These are phyloP conservation scores for Chrysolina americana DNA, from an alignment of 2,888 invertebrate genomes.

Conservation along the genomic window DNA sequence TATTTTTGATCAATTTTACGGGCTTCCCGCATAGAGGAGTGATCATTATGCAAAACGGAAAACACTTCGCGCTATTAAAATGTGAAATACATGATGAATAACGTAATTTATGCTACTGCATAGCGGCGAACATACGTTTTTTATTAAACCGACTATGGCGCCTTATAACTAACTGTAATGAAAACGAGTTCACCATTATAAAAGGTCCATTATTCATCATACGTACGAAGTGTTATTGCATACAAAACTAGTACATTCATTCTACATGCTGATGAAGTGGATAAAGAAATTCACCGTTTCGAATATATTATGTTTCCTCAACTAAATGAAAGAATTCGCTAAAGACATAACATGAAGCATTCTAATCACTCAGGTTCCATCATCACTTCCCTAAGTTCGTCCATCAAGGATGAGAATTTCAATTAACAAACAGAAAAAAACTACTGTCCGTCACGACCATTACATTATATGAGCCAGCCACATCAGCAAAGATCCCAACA, in stretches of 20 bases:
- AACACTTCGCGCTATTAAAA: slow-evolving; percentile 27
- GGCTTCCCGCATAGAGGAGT: slow-evolving; percentile 7
- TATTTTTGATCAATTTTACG: background rate
- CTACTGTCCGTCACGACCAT: no score
- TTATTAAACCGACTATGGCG: slow-evolving; percentile 1
- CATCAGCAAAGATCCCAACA: no score
- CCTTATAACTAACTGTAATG: slow-evolving; percentile 5
- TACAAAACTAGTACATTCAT: background rate
- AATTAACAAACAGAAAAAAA: no score
- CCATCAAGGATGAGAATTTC: no score
- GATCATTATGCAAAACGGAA: slow-evolving; percentile 15
- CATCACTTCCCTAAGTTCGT: no score
- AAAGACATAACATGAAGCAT: no score
- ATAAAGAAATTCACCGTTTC: background rate
- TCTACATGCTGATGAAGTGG: background rate
- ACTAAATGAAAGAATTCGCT: no score
- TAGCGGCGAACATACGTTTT: slow-evolving; percentile 13
- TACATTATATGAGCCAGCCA: no score
- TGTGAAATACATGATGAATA: slow-evolving; percentile 17
- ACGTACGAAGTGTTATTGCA: background rate
- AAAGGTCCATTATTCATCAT: slow-evolving; percentile 4
- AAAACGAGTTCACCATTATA: background rate
- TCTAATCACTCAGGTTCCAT: no score
- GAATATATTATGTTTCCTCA: no score
- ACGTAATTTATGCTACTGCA: slow-evolving; percentile 13